phyloP scores from a whole-genome alignment of 2,113 vertebrate species.

The Helogale parvula region DNA sequence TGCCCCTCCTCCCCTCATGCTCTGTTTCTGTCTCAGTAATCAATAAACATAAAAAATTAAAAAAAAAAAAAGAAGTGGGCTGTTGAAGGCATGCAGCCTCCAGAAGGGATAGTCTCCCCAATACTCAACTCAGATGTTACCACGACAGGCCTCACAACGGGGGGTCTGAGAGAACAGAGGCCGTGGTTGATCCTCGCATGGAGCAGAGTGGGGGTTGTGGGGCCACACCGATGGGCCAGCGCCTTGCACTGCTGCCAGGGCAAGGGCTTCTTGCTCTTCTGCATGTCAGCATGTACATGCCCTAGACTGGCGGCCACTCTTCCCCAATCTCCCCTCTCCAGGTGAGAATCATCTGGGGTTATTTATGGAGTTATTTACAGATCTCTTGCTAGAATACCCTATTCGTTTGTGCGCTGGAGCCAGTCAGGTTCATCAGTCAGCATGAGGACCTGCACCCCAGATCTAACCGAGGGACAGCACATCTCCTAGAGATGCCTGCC shows the following conservation, averaged over 20 bases:
- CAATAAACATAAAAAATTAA: no score
- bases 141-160: not conserved
- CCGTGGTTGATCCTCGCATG: accelerated
- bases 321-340: not conserved
- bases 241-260: not conserved
- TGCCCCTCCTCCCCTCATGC: no score
- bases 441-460: not conserved
- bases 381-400: not conserved
- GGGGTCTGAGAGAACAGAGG: not conserved
- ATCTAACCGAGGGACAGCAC: not conserved
- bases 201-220: not conserved
- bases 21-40: no score
- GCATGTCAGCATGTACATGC: not conserved
- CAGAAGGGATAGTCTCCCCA: not conserved
- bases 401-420: not conserved
- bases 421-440: not conserved
- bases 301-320: not conserved
- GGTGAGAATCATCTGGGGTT: not conserved
- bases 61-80: no score
- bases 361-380: not conserved
- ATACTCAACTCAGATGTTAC: not conserved
- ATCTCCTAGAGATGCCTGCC: not conserved
- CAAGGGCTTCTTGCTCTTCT: no score
- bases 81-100: not conserved
- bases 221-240: no score